A percentile compares a stretch with the other conserved stretches of the same genome.
phyloP scores from a whole-genome alignment of 2,113 vertebrate species.

The Aramus guarauna region DNA sequence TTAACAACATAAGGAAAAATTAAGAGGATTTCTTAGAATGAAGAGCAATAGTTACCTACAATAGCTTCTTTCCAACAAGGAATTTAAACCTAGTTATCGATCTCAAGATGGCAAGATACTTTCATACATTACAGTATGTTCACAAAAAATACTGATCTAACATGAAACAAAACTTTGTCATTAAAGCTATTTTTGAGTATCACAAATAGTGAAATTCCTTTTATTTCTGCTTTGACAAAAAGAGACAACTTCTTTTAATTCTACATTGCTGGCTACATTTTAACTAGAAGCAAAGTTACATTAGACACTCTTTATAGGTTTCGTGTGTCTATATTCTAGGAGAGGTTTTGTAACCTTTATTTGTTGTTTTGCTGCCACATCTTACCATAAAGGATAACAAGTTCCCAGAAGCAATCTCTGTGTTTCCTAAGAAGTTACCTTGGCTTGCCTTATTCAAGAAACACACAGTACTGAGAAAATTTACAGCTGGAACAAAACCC shows the following conservation, averaged over 20 bases:
- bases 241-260: not conserved
- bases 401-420: not conserved
- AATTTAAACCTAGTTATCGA: not conserved
- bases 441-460: not conserved
- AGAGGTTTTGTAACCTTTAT: not conserved
- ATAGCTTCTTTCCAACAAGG: not conserved
- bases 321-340: not conserved
- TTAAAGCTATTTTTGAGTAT: not conserved
- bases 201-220: not conserved
- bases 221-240: not conserved
- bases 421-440: not conserved
- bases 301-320: not conserved
- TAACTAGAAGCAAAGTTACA: not conserved
- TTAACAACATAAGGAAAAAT: not conserved
- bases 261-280: not conserved
- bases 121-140: not conserved
- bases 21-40: not conserved
- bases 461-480: not conserved
- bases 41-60: not conserved
- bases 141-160: not conserved
- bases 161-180: not conserved
- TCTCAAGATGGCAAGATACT: not conserved
- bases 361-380: not conserved
- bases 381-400: not conserved
- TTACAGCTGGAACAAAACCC: not conserved